phyloP scores from a whole-genome alignment of 2,888 invertebrate species.

The Melolontha melolontha region DNA sequence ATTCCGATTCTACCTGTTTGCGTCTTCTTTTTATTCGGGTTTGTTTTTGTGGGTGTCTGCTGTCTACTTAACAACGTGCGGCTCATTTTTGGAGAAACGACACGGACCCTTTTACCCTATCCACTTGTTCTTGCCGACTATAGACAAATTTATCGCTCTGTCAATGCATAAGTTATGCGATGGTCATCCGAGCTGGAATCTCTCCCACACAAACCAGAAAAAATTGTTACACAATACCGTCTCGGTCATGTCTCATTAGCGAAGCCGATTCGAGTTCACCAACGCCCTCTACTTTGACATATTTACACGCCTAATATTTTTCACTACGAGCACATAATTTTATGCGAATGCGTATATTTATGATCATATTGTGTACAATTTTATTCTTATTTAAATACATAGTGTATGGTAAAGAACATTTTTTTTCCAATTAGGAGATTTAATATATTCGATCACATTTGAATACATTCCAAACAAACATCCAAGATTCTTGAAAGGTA shows the following conservation, averaged over 20 bases:
- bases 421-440: too few relatives aligned
- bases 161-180: conserved; percentile 59
- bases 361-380: too few relatives aligned
- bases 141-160: conserved; percentile 61
- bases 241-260: conserved; percentile 48
- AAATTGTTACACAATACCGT: conserved; percentile 49
- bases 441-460: too few relatives aligned
- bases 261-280: conserved; percentile 36
- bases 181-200: conserved; percentile 55
- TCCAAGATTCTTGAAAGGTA: too few relatives aligned
- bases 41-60: conserved; percentile 52
- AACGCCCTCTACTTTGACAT: conserved; percentile 38
- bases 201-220: conserved; percentile 55
- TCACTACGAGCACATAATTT: too few relatives aligned
- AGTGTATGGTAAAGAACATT: too few relatives aligned
- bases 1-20: conserved; percentile 29
- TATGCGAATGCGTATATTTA: too few relatives aligned
- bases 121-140: conserved; percentile 56
- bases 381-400: too few relatives aligned
- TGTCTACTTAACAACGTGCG: conserved; percentile 52
- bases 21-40: conserved; percentile 38
- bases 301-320: conserved; percentile 31
- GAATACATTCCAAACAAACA: too few relatives aligned
- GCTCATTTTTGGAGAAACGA: conserved; percentile 54
- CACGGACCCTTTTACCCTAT: conserved; percentile 51